These are phyloP conservation scores for Myocastor coypus DNA, from an alignment of 2,113 vertebrate species.

Conservation along the genomic window DNA sequence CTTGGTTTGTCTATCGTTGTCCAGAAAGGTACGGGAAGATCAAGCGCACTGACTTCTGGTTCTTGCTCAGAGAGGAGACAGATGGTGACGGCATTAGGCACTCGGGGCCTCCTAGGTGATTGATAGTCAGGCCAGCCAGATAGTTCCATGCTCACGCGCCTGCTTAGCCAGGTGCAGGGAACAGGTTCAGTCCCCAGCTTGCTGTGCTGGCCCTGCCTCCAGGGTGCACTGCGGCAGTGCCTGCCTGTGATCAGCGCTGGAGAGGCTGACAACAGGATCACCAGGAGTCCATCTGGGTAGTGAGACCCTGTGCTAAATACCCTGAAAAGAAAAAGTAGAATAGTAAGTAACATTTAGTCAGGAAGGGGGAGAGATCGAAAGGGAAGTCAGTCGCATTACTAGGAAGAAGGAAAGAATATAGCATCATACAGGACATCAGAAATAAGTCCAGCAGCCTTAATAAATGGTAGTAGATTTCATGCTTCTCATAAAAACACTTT, in stretches of 20 bases:
- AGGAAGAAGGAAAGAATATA: slow-evolving; percentile 16
- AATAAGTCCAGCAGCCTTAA: neutral
- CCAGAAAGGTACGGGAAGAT: neutral
- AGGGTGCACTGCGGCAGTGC: too few species aligned
- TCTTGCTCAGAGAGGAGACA: neutral
- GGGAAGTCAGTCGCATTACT: neutral
- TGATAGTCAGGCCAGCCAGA: too few species aligned
- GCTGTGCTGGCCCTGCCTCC: too few species aligned
- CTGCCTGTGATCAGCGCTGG: too few species aligned
- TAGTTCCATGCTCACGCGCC: too few species aligned
- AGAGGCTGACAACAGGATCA: too few species aligned
- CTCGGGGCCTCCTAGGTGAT: neutral
- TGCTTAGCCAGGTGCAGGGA: too few species aligned
- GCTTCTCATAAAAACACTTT: neutral
- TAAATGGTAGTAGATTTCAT: neutral
- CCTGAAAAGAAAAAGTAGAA: too few species aligned
- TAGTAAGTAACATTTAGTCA: neutral
- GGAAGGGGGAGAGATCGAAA: neutral
- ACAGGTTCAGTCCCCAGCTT: too few species aligned
- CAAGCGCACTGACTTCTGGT: neutral
- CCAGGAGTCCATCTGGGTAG: too few species aligned
- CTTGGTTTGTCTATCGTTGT: neutral
- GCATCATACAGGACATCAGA: neutral
- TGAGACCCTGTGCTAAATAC: too few species aligned
- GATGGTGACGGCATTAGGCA: neutral